Conservation (phyloP, 2,888 invertebrate genomes). For the Diogma glabrata region DNA sequence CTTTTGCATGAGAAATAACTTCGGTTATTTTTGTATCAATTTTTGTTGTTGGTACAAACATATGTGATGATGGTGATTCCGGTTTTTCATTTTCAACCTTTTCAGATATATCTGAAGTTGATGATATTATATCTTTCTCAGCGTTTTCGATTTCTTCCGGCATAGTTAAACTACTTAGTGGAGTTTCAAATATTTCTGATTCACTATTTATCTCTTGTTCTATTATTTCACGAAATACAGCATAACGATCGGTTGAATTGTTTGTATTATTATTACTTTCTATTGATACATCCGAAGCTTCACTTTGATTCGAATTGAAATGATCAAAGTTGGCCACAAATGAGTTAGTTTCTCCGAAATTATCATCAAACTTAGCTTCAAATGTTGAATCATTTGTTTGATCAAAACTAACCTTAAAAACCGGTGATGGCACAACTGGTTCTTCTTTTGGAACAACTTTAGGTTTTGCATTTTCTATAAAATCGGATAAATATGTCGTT, state of each 20-base stretch:
- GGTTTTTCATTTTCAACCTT: too few relatives aligned
- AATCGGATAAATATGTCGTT: conserved; percentile 62
- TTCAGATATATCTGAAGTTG: not conserved
- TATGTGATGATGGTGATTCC: conserved; percentile 20
- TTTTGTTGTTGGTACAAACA: conserved; percentile 24
- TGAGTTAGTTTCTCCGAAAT: conserved; percentile 41
- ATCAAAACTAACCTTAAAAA: conserved; percentile 35
- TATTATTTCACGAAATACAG: conserved; percentile 76
- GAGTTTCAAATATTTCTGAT: conserved; percentile 9
- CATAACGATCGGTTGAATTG: conserved; percentile 63
- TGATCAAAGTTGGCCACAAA: conserved; percentile 60
- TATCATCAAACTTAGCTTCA: conserved; percentile 52
- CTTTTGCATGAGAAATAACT: conserved; percentile 42
- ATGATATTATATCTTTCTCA: too few relatives aligned
- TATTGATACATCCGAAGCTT: conserved; percentile 11
- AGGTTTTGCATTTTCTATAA: conserved; percentile 37
- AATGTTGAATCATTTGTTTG: conserved; percentile 34
- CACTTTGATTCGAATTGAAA: conserved; percentile 33
- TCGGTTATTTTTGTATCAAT: conserved; percentile 40
- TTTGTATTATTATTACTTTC: not conserved
- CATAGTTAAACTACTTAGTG: conserved; percentile 5
- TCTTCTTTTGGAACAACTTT: conserved; percentile 9
- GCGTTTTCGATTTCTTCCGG: not conserved
- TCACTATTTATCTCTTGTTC: conserved; percentile 50
- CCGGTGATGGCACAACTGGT: conserved; percentile 23